phyloP scores from a whole-genome alignment of 2,797 vertebrate genomes.

The Fistularia tabacaria region DNA sequence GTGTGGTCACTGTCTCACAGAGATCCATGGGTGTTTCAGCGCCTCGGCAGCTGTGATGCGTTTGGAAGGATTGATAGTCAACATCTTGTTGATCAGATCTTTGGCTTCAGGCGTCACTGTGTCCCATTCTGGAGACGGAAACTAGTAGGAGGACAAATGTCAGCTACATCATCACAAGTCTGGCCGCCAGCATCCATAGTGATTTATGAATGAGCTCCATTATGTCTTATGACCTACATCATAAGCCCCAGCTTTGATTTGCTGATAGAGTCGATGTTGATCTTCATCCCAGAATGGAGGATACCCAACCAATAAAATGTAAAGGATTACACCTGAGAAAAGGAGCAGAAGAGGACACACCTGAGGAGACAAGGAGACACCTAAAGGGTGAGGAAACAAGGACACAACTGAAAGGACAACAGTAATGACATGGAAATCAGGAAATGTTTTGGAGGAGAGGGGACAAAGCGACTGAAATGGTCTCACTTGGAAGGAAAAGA shows the following conservation, averaged over 20 bases:
- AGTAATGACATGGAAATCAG: too few relatives aligned
- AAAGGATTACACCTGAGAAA: slow-evolving; percentile 89
- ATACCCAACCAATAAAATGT: slow-evolving; percentile 93
- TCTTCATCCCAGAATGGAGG: slow-evolving; percentile 99
- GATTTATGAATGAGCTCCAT: neutral
- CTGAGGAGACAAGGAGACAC: neutral
- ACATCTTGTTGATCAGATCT: slow-evolving; percentile 97
- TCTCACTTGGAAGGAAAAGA: too few relatives aligned
- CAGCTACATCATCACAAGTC: neutral
- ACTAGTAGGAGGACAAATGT: slow-evolving; percentile 63
- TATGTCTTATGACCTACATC: slow-evolving; percentile 80
- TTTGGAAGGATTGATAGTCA: slow-evolving; percentile 95
- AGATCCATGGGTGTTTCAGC: slow-evolving; percentile 92
- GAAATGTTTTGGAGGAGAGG: too few relatives aligned
- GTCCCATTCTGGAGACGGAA: slow-evolving; percentile 97
- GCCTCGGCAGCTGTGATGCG: slow-evolving; percentile 91
- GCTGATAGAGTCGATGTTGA: slow-evolving; percentile 95
- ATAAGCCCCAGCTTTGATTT: slow-evolving; percentile 98
- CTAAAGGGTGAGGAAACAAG: neutral
- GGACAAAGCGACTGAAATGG: too few relatives aligned
- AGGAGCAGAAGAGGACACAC: neutral
- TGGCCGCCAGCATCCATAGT: neutral
- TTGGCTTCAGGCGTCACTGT: slow-evolving; percentile 96
- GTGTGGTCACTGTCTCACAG: slow-evolving; percentile 31
- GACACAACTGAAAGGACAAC: neutral